Percentiles rank a stretch among this genome's conserved stretches.
phyloP scores from a whole-genome alignment of 1,140 invertebrate genomes.

The Solenopsis invicta region DNA sequence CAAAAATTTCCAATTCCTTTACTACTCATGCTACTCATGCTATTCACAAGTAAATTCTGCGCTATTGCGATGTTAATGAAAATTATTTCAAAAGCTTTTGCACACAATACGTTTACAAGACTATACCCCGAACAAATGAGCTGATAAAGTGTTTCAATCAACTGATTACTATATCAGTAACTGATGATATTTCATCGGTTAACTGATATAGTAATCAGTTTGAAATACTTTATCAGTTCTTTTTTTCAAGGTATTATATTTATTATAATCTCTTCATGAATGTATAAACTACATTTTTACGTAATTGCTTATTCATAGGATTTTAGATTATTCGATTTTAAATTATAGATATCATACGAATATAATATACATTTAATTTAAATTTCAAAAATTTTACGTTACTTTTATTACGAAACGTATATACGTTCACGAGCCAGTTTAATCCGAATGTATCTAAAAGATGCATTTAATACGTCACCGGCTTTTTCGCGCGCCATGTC shows the following conservation, averaged over 20 bases:
- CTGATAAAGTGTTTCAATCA: too few relatives aligned
- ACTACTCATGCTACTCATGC: background rate
- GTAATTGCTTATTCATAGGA: background rate
- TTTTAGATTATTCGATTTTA: background rate
- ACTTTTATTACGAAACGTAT: background rate
- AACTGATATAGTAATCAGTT: too few relatives aligned
- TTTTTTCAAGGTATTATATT: too few relatives aligned
- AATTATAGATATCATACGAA: background rate
- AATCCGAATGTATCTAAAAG: conserved; percentile 5
- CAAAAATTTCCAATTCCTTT: conserved; percentile 19
- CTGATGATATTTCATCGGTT: too few relatives aligned
- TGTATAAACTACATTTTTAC: too few relatives aligned
- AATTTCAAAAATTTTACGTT: background rate
- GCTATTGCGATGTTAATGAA: conserved; percentile 18
- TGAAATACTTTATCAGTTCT: too few relatives aligned
- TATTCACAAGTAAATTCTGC: background rate
- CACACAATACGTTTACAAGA: too few relatives aligned
- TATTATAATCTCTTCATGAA: background rate
- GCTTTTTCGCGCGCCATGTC: conserved; percentile 28
- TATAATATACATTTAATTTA: background rate
- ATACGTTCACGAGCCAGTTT: background rate
- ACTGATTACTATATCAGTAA: too few relatives aligned
- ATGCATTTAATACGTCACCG: conserved; percentile 35
- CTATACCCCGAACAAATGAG: too few relatives aligned
- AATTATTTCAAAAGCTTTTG: background rate